phyloP scores from a whole-genome alignment of 2,113 vertebrate genomes.

The Atractosteus spatula region DNA sequence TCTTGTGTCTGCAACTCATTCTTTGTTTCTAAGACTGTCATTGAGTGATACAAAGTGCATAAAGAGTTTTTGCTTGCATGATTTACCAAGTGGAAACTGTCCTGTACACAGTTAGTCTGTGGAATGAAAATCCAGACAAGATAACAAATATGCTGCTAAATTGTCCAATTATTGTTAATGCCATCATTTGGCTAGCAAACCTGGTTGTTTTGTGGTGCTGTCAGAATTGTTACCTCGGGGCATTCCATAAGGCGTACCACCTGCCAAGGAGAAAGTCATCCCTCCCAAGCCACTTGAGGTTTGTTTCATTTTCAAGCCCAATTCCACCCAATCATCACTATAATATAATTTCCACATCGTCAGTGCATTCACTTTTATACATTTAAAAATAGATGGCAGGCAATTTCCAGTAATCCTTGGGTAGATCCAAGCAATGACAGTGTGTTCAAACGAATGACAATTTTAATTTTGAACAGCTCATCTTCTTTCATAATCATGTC shows the following conservation, averaged over 20 bases:
- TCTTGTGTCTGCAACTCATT: neutral
- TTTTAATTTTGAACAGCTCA: constrained; percentile 5
- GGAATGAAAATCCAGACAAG: neutral
- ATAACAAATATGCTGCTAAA: neutral
- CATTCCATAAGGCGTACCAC: neutral
- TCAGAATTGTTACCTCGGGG: constrained; percentile 6
- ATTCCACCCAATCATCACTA: constrained; percentile 4
- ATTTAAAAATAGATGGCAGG: constrained; percentile 17
- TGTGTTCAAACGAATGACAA: constrained; percentile 11
- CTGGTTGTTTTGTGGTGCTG: neutral
- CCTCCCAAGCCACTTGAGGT: neutral
- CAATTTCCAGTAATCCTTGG: constrained; percentile 15
- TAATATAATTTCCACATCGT: constrained; percentile 16
- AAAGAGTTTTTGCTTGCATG: neutral
- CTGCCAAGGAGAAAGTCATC: neutral
- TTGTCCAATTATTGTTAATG: constrained; percentile 15
- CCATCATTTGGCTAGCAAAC: neutral
- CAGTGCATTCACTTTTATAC: constrained; percentile 1
- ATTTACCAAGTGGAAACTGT: neutral
- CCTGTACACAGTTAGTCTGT: neutral
- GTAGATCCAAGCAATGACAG: constrained; percentile 7
- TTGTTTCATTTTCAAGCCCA: neutral
- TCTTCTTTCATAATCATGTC: neutral
- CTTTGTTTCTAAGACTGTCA: neutral
- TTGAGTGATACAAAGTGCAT: neutral